Conservation (phyloP, 2,113 vertebrate species). For the Elgaria multicarinata region DNA sequence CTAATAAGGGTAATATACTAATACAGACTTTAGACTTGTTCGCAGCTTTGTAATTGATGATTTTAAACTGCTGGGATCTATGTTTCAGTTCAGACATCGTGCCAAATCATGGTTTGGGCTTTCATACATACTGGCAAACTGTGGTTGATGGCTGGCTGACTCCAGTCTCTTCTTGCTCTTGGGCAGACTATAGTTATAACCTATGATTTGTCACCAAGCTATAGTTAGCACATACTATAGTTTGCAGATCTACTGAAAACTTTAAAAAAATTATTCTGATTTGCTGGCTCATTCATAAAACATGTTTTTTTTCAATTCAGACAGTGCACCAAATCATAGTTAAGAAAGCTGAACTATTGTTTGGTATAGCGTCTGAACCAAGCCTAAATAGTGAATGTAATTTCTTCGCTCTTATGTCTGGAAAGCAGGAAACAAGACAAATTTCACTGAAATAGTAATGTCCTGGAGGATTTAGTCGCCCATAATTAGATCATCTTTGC, state of each 20-base stretch:
- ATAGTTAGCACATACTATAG: background rate
- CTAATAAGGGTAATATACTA: too few species aligned
- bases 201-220: background rate
- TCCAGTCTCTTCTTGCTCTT: background rate
- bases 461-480: constrained; percentile 63
- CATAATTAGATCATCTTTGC: constrained; percentile 66
- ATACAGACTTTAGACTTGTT: background rate
- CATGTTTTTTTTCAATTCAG: background rate
- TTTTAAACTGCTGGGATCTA: background rate
- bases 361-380: background rate
- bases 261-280: background rate
- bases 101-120: background rate
- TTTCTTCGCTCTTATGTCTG: constrained; percentile 72
- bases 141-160: background rate
- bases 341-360: background rate
- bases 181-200: too few species aligned
- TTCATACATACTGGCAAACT: background rate
- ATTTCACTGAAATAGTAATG: constrained; percentile 75
- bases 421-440: constrained; percentile 73
- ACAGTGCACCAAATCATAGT: background rate
- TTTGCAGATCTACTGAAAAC: background rate
- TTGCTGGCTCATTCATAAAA: background rate
- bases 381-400: constrained; percentile 67
- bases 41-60: background rate
- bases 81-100: background rate